phyloP scores from a whole-genome alignment of 2,113 vertebrate genomes.

The Seriola aureovittata region DNA sequence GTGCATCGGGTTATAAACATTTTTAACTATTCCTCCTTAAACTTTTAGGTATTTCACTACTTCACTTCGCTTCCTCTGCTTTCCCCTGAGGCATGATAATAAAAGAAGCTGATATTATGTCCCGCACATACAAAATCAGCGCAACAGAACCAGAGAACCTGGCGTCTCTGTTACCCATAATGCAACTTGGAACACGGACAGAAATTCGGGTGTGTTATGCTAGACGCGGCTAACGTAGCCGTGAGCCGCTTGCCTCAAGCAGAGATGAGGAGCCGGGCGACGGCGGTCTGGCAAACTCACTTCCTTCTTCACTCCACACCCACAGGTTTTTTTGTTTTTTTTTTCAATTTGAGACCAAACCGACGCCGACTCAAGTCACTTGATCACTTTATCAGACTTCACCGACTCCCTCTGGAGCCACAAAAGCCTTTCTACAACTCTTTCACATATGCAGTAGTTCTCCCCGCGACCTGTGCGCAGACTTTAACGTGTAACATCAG shows the following conservation, averaged over 20 bases:
- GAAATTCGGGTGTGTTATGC: not conserved
- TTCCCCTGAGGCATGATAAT: too few relatives aligned
- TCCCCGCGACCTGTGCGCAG: not conserved
- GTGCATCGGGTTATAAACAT: too few relatives aligned
- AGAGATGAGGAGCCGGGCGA: not conserved
- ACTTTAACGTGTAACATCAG: not conserved
- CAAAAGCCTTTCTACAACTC: not conserved
- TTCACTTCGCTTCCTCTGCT: too few relatives aligned
- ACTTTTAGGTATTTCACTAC: too few relatives aligned
- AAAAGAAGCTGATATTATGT: too few relatives aligned
- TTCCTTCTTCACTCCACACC: not conserved
- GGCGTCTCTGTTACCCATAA: too few relatives aligned
- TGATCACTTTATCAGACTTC: conserved; percentile 28
- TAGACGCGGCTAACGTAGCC: not conserved
- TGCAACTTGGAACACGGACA: too few relatives aligned
- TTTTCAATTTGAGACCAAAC: not conserved
- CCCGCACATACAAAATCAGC: too few relatives aligned
- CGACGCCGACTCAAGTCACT: not conserved
- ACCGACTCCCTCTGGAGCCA: conserved; percentile 3
- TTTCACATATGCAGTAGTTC: not conserved
- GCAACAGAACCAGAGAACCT: too few relatives aligned
- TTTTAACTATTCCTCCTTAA: too few relatives aligned
- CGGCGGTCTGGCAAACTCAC: not conserved
- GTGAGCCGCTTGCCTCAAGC: not conserved
- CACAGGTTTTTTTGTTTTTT: not conserved